Evolutionary conservation across 2,113 vertebrate genomes (phyloP).

Genomic region (Sialia sialis): DNA sequence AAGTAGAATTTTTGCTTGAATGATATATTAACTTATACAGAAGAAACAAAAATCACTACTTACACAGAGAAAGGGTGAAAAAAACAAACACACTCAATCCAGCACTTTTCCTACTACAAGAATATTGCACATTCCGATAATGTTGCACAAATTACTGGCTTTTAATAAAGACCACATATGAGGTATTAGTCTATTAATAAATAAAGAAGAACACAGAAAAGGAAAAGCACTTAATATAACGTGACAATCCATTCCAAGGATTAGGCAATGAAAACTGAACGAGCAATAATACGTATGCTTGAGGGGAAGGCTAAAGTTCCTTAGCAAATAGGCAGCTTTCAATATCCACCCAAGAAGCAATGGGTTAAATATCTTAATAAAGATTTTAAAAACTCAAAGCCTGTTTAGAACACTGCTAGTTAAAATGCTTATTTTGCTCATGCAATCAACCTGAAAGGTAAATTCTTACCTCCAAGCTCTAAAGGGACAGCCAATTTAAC

Average conservation of each 20-base stretch:
- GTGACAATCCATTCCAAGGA: constrained; percentile 41
- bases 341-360: background rate
- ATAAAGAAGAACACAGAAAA: constrained; percentile 56
- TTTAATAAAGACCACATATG: constrained; percentile 71
- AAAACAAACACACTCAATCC: background rate
- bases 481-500: background rate
- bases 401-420: background rate
- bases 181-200: constrained; percentile 80
- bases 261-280: constrained; percentile 36
- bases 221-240: constrained; percentile 49
- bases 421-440: background rate
- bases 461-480: background rate
- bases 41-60: constrained; percentile 59
- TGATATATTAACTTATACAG: constrained; percentile 39
- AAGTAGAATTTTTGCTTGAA: background rate
- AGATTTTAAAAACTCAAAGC: background rate
- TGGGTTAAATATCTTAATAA: background rate
- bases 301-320: constrained; percentile 13
- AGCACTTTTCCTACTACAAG: constrained; percentile 60
- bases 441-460: background rate
- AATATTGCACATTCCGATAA: constrained; percentile 78
- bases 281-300: background rate
- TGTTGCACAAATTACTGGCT: constrained; percentile 72
- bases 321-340: constrained; percentile 46
- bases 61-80: constrained; percentile 47